phyloP scores from a whole-genome alignment of 2,888 invertebrate species.

The Erannis defoliaria region DNA sequence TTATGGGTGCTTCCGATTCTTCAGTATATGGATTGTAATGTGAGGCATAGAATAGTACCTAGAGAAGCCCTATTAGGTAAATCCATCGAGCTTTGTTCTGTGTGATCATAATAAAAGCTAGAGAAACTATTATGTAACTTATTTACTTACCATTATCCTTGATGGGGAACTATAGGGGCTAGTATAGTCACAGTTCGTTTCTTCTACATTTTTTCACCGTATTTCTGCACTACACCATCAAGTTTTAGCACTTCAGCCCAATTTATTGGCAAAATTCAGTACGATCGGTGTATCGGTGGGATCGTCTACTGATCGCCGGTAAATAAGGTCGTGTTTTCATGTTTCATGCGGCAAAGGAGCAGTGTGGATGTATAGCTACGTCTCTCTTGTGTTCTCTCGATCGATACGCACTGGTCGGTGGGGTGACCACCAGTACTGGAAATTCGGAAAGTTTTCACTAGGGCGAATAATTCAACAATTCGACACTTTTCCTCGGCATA shows the following conservation, averaged over 20 bases:
- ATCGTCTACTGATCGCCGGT: constrained; percentile 49
- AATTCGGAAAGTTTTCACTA: constrained; percentile 18
- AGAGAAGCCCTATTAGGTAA: neutral
- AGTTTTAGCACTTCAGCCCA: constrained; percentile 29
- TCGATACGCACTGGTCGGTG: constrained; percentile 71
- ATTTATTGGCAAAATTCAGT: constrained; percentile 36
- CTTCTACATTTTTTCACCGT: constrained; percentile 39
- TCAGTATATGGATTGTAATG: neutral
- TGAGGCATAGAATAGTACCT: too few species aligned
- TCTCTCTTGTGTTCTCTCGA: constrained; percentile 72
- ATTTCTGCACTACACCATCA: constrained; percentile 30
- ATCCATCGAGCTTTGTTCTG: neutral
- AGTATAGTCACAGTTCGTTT: constrained; percentile 1
- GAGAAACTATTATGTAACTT: constrained; percentile 44
- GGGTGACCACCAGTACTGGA: constrained; percentile 68
- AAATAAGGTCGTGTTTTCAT: constrained; percentile 75
- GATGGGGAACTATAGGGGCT: constrained; percentile 7
- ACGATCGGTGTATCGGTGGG: constrained; percentile 51
- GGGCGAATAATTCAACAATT: neutral
- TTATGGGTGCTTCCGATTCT: neutral
- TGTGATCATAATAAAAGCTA: constrained; percentile 16
- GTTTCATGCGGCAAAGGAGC: constrained; percentile 80
- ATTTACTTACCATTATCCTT: constrained; percentile 56
- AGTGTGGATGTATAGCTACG: constrained; percentile 63
- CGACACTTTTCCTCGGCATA: neutral